Evolutionary conservation across 2,113 vertebrate species (phyloP).

Genomic region (Patagioenas fasciata): DNA sequence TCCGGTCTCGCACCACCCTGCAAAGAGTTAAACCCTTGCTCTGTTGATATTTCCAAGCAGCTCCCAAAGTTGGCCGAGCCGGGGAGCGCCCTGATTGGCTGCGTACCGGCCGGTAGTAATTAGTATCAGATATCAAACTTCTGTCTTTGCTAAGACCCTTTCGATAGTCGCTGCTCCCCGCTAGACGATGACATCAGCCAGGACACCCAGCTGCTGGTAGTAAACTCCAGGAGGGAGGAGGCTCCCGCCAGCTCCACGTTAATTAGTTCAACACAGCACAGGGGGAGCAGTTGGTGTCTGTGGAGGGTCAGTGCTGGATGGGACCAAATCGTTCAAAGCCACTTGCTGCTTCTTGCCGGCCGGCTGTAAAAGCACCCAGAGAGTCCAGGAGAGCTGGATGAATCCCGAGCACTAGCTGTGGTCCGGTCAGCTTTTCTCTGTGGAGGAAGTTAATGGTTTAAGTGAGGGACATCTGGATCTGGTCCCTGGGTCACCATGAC

Average conservation of each 20-base stretch:
- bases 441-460: slow-evolving; percentile 76
- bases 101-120: slow-evolving; percentile 76
- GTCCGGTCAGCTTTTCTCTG: slow-evolving; percentile 58
- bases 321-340: slow-evolving; percentile 80
- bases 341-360: slow-evolving; percentile 55
- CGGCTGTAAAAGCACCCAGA: slow-evolving; percentile 50
- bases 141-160: slow-evolving; percentile 77
- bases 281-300: slow-evolving; percentile 82
- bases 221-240: slow-evolving; percentile 76
- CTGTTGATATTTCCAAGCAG: slow-evolving; percentile 37
- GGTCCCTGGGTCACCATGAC: slow-evolving; percentile 90
- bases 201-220: slow-evolving; percentile 75
- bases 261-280: slow-evolving; percentile 76
- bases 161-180: slow-evolving; percentile 67
- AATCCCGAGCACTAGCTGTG: slow-evolving; percentile 47
- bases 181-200: slow-evolving; percentile 81
- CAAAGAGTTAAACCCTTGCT: slow-evolving; percentile 69
- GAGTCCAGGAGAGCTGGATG: slow-evolving; percentile 66
- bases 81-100: slow-evolving; percentile 75
- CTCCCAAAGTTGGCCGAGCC: slow-evolving; percentile 27
- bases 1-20: neutral
- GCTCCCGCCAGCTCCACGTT: slow-evolving; percentile 74
- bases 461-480: slow-evolving; percentile 74
- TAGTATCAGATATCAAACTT: slow-evolving; percentile 81
- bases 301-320: slow-evolving; percentile 82